Base-by-base conservation (phyloP, 2,888 invertebrate genomes). In the Pristionchus fissidentatus region DNA sequence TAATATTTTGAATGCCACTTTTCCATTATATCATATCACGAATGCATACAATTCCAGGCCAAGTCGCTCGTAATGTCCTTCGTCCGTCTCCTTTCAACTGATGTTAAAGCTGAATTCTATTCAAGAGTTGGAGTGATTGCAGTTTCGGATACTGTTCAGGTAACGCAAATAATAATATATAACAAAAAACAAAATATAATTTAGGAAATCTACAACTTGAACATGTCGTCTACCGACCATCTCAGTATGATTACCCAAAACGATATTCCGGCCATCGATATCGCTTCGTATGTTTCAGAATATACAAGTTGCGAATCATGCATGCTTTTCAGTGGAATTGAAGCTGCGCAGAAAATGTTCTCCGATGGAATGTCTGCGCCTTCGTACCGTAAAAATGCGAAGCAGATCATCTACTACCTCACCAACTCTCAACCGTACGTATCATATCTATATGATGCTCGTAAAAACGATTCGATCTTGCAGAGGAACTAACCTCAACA, bases 61-160 rank as follows among this genome's bases (percentile, higher is more conserved):
- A 77, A 49, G 32, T 46, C 49, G 29, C n/a, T 77, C 15, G 49
- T 77, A 22, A 49, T 29, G 3, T 77, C 75, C 22, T 77, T 77
- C 49, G 75, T 77, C 13, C 7, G 49, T 22, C 22, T 77, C 26
- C 38, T 77, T 32, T 29, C 26, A 19, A 77, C 75, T 77, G 75
- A 77, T 77, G 29, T 35, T 32, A 77, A 29, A n/a, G 49, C 49
- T 49, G 75, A 77, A 22, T 49, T 77, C 49, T 77, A 49, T 19
- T 77, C 75, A 7, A 46, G 75, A 49, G 41, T 77, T 8, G 75
- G 75, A 77, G 75, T 77, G 0, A 77, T 77, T 26, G 75, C 75
- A 49, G 46, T 49, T 13, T 77, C 75, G 46, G 75, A 77, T 77
- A 77, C 75, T 49, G 75, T 77, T n/a, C 29, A 77, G 46, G 75